phyloP scores from a whole-genome alignment of 2,888 invertebrate genomes.

The Chaetogeoica ovagalla region DNA sequence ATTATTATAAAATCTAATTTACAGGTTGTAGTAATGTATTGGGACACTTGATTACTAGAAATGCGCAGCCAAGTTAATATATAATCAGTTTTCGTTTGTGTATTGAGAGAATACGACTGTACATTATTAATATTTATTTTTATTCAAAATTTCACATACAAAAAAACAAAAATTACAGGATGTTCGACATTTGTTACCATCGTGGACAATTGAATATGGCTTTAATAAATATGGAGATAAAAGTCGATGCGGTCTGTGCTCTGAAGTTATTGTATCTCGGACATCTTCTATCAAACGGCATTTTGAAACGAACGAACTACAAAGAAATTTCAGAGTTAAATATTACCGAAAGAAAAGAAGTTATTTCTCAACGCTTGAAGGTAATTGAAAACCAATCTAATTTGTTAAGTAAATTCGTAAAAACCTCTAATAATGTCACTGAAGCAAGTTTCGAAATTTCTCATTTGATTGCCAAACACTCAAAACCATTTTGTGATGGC shows the following conservation, averaged over 20 bases:
- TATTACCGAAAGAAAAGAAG: conserved; percentile 28
- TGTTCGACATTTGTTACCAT: conserved; percentile 4
- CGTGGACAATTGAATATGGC: conserved; percentile 24
- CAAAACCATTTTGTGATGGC: conserved; percentile 21
- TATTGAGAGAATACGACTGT: no score
- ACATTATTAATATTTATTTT: background rate
- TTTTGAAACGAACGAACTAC: conserved; percentile 22
- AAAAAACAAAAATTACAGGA: conserved; percentile 6
- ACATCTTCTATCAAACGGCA: conserved; percentile 25
- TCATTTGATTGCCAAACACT: conserved; percentile 14
- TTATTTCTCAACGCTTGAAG: conserved; percentile 26
- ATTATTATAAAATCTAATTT: no score
- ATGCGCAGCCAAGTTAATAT: no score
- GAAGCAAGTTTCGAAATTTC: conserved; percentile 25
- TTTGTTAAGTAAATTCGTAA: conserved; percentile 27
- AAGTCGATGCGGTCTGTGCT: conserved; percentile 17
- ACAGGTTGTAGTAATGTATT: no score
- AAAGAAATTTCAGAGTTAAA: conserved; percentile 29
- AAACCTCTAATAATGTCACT: conserved; percentile 27
- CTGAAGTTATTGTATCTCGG: conserved; percentile 23
- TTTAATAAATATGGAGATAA: conserved; percentile 27
- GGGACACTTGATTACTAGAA: no score
- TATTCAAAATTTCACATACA: background rate
- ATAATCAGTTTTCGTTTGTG: no score
- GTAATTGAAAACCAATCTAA: conserved; percentile 25